Base-by-base conservation (phyloP, 2,888 invertebrate species). In the Pycnomerus fuliginosus region DNA sequence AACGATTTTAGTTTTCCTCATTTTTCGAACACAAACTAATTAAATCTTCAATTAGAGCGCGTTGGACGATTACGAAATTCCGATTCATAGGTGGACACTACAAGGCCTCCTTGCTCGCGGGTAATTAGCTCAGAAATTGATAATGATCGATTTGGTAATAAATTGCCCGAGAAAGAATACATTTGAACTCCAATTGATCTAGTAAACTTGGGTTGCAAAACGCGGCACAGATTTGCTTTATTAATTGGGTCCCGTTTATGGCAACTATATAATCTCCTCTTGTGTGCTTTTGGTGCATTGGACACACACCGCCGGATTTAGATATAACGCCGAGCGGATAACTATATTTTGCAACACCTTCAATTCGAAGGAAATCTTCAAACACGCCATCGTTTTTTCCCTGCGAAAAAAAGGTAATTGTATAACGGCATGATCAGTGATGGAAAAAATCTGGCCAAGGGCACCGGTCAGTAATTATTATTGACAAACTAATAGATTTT, bases 31-130 rank as follows among this genome's bases (percentile, higher is more conserved):
- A 43, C 59, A 48, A 57, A 58, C 5, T 51, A 51, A 55, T 57
- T 53, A 53, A 52, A 56, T 56, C 55, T 54, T 52, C 56, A 61
- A 59, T 42, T 61, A 61, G 61, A 61, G 61, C 60, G 51, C 60
- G 52, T 48, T 58, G 57, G 57, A 54, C 32, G 13, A 39, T 58
- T 60, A 50, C 54, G 51, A 60, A 56, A 58, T 20, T 49, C 48
- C 51, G 44, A 47, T 49, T 56, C 47, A 53, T 52, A 58, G 61
- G 58, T 60, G 61, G 58, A 61, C 62, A 36, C 36, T 28, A 5
- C 38, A 61, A 64, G 61, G 59, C 59, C 64, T 60, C 55, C 57
- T 57, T 38, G 15, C 27, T 16, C 7, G 14, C 8, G 15, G 43
- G 42, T 55, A 58, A 60, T 54, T 60, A 53, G 58, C 54, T 53